These are phyloP conservation scores for Pomacea maculata DNA, from an alignment of 1,140 invertebrate species.

Conservation along the genomic window DNA sequence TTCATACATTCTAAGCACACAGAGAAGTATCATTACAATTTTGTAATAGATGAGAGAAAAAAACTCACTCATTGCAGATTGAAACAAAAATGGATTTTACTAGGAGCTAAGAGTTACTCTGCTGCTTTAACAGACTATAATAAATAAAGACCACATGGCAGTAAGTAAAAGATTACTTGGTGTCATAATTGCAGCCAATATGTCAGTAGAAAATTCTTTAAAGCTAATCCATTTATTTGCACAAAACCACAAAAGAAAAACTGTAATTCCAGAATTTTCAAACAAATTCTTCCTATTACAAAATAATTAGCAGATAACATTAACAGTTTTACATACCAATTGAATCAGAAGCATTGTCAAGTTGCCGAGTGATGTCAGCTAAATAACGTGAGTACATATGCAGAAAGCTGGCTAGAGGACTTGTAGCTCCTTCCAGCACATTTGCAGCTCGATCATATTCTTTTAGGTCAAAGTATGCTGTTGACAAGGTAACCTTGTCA, in stretches of 20 bases:
- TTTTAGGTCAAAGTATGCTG: slow-evolving; percentile 89
- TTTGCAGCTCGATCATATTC: slow-evolving; percentile 91
- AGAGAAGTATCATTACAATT: no score
- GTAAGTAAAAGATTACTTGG: no score
- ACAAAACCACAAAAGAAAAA: not conserved
- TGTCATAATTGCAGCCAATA: no score
- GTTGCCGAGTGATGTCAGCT: slow-evolving; percentile 84
- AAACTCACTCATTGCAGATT: no score
- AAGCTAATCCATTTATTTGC: no score
- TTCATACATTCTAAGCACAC: no score
- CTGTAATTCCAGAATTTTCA: not conserved
- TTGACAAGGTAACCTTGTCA: slow-evolving; percentile 80
- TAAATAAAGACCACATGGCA: no score
- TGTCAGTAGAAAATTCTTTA: no score
- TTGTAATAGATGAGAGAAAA: no score
- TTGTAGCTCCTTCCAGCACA: slow-evolving; percentile 78
- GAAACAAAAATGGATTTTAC: no score
- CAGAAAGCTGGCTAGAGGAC: slow-evolving; percentile 78
- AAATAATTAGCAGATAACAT: slow-evolving; percentile 9
- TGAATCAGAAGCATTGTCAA: slow-evolving; percentile 83
- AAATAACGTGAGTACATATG: slow-evolving; percentile 87
- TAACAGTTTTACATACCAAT: slow-evolving; percentile 67
- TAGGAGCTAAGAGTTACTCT: no score
- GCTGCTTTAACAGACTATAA: no score
- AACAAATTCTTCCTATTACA: not conserved